These are phyloP conservation scores for Herminia tarsipennalis DNA, from an alignment of 2,888 invertebrate genomes.

Conservation along the genomic window DNA sequence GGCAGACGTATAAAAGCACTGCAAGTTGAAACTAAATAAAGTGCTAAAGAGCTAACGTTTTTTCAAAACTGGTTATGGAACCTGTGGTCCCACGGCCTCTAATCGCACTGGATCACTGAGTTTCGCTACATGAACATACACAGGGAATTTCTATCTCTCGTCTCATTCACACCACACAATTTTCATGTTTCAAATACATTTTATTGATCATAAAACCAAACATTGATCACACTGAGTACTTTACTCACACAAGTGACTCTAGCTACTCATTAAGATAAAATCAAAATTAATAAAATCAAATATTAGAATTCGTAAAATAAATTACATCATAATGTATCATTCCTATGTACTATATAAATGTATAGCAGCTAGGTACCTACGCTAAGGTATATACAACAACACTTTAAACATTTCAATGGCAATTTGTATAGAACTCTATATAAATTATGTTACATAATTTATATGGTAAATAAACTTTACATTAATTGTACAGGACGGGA, in stretches of 20 bases:
- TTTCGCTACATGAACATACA: neutral
- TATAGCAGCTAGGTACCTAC: constrained; percentile 52
- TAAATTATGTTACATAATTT: constrained; percentile 51
- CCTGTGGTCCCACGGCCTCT: no score
- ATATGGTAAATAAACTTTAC: constrained; percentile 47
- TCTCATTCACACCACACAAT: constrained; percentile 13
- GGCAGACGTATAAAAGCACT: no score
- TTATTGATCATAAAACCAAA: constrained; percentile 74
- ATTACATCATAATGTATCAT: constrained; percentile 56
- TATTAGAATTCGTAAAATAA: constrained; percentile 61
- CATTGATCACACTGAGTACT: constrained; percentile 71
- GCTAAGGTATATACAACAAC: constrained; percentile 58
- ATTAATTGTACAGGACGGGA: constrained; percentile 45
- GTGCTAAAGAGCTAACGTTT: no score
- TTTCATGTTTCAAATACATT: constrained; percentile 48
- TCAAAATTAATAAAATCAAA: constrained; percentile 71
- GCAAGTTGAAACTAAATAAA: no score
- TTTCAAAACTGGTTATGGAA: no score
- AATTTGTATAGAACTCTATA: constrained; percentile 59
- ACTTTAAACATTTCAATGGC: constrained; percentile 65
- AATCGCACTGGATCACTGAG: no score
- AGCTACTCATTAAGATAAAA: constrained; percentile 74
- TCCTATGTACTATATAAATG: constrained; percentile 51
- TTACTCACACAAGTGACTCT: constrained; percentile 54
- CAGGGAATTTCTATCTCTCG: constrained; percentile 1